Base-by-base conservation (phyloP, 2,797 vertebrate genomes). In the Lithobates sylvaticus region DNA sequence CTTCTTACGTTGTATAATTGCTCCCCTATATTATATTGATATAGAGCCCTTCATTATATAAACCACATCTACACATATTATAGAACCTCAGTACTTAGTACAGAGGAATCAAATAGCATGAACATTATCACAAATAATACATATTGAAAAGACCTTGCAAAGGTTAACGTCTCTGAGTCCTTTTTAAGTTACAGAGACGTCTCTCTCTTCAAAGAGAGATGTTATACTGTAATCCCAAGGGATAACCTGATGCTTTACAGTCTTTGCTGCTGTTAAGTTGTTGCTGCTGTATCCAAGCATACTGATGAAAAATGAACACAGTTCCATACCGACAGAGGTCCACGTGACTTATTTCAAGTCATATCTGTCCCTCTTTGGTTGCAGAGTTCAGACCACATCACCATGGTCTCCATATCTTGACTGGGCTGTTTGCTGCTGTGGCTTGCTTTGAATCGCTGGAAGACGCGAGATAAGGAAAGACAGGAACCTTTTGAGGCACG, bases 391-490 rank as follows among this genome's bases (percentile, higher is more conserved):
- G 1, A n/a, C 6, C 10, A 10, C 89, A 87, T 93, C 93, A 96
- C 96, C 96, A 95, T 69, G 94, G 96, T 90, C 96, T 94, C 95
- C 95, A 96, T 89, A 96, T 93, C 64, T 78, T 89, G 27, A 83
- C 47, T 88, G 89, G 69, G 29, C 78, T 76, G 79, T 85, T 88
- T 76, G 88, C 87, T 15, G 72, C 81, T 0, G 89, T 54, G 0
- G 83, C 83, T 0, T 93, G 91, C 84, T 96, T 95, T 36, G 88
- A 83, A 82, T 71, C 77, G 88, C 75, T 29, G 9, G 50, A 21
- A 23, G 1, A 75, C 70, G 3, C 83, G 42, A 21, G 29, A 79
- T 73, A 64, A 15, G 75, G 32, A 10, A 78, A 0, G 0, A 78
- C 26, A 5, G 89, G 18, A 70, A 92, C 91, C 76, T 87, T 88